Conservation (phyloP, 2,797 vertebrate genomes). For the Argya squamiceps region DNA sequence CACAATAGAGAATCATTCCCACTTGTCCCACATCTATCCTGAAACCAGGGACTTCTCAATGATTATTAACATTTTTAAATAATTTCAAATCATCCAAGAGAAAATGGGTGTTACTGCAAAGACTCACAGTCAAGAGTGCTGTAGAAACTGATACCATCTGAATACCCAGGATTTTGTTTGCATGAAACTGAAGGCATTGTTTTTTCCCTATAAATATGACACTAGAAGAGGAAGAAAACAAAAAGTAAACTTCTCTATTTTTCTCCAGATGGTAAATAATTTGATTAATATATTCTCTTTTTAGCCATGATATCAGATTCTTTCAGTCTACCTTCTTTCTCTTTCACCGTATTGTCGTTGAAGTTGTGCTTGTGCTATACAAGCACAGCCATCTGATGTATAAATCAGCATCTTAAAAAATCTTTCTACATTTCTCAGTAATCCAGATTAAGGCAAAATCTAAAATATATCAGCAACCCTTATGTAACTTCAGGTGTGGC, state of each 20-base stretch:
- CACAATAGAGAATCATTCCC: background rate
- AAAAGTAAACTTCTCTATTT: background rate
- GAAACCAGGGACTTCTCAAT: background rate
- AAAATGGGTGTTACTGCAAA: background rate
- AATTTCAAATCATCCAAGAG: background rate
- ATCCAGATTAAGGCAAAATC: background rate
- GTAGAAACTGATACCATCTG: background rate
- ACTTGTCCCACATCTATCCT: background rate
- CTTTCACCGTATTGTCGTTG: background rate
- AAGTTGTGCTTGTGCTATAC: background rate
- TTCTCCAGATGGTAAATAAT: background rate
- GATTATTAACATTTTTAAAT: background rate
- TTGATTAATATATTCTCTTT: background rate
- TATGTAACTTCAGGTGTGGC: background rate
- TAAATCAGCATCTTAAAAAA: background rate
- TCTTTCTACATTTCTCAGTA: background rate
- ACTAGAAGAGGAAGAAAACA: background rate
- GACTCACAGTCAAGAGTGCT: background rate
- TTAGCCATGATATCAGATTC: background rate
- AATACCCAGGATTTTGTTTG: background rate
- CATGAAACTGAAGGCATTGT: background rate
- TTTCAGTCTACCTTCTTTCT: background rate
- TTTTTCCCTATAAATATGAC: background rate
- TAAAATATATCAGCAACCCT: background rate
- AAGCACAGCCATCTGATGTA: no score